Percentiles rank a stretch among this genome's conserved stretches.
Conservation (phyloP, 2,113 vertebrate species). For the Ivindomyrus marchei region DNA sequence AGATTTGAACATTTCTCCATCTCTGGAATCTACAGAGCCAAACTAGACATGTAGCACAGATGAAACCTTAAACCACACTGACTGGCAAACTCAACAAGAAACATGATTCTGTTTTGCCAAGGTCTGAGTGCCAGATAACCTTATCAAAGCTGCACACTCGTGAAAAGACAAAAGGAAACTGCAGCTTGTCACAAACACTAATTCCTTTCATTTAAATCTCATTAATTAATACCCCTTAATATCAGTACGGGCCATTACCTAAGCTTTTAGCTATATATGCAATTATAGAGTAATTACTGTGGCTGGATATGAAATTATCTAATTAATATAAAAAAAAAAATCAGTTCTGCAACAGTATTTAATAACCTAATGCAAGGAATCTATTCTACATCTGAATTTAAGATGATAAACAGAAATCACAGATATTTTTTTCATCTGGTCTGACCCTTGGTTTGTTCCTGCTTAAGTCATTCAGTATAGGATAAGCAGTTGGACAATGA, state of each 20-base stretch:
- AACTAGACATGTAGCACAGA: slow-evolving; percentile 8
- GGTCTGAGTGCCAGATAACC: slow-evolving; percentile 30
- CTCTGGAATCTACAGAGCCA: slow-evolving; percentile 15
- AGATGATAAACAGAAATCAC: neutral
- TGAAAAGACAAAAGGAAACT: slow-evolving; percentile 24
- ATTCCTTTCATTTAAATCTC: slow-evolving; percentile 7
- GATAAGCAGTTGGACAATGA: neutral
- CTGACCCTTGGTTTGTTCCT: neutral
- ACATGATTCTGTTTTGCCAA: slow-evolving; percentile 19
- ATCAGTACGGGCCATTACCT: neutral
- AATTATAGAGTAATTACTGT: neutral
- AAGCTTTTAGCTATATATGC: slow-evolving; percentile 13
- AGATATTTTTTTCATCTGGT: neutral
- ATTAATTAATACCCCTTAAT: slow-evolving; percentile 10
- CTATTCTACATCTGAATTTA: slow-evolving; percentile 45
- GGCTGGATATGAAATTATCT: neutral
- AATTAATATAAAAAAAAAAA: neutral
- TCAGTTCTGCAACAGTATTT: neutral
- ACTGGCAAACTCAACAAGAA: slow-evolving; percentile 30
- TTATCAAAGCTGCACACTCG: slow-evolving; percentile 26
- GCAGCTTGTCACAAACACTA: slow-evolving; percentile 11
- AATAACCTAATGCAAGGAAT: neutral
- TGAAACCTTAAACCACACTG: slow-evolving; percentile 24
- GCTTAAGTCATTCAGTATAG: neutral
- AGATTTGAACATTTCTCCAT: slow-evolving; percentile 18